Conservation (phyloP, 2,888 invertebrate genomes). For the Blera fallax region DNA sequence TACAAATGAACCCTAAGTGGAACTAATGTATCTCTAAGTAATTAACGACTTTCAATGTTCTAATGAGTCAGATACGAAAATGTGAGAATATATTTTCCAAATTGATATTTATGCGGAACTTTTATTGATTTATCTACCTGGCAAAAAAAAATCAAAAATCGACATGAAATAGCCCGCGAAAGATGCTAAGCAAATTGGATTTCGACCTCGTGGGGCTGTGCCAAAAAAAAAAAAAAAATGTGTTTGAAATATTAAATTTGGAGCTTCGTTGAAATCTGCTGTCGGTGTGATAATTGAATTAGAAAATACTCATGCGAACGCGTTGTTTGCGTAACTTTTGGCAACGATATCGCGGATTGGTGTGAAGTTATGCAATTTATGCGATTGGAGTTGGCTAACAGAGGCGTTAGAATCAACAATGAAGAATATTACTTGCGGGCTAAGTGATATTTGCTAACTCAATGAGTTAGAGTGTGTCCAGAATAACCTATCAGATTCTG, state of each 20-base stretch:
- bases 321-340: slow-evolving; percentile 34
- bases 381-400: not conserved
- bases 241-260: not conserved
- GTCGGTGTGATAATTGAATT: slow-evolving; percentile 28
- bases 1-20: slow-evolving; percentile 12
- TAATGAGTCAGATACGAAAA: slow-evolving; percentile 23
- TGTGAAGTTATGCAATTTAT: slow-evolving; percentile 9
- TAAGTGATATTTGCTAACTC: not conserved
- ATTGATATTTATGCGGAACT: not conserved
- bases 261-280: not conserved
- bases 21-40: slow-evolving; percentile 57
- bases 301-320: not conserved
- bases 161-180: not conserved
- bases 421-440: not conserved
- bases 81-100: slow-evolving; percentile 15
- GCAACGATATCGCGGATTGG: not conserved
- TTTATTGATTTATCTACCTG: slow-evolving; percentile 29
- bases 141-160: not conserved
- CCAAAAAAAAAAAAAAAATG: slow-evolving; percentile 26
- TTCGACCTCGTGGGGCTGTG: not conserved
- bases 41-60: slow-evolving; percentile 35
- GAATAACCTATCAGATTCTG: too few species aligned
- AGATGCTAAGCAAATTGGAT: slow-evolving; percentile 10
- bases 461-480: too few species aligned
- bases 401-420: not conserved